Evolutionary conservation across 2,113 vertebrate genomes (phyloP).

Genomic region (Rhabdornis inornatus): DNA sequence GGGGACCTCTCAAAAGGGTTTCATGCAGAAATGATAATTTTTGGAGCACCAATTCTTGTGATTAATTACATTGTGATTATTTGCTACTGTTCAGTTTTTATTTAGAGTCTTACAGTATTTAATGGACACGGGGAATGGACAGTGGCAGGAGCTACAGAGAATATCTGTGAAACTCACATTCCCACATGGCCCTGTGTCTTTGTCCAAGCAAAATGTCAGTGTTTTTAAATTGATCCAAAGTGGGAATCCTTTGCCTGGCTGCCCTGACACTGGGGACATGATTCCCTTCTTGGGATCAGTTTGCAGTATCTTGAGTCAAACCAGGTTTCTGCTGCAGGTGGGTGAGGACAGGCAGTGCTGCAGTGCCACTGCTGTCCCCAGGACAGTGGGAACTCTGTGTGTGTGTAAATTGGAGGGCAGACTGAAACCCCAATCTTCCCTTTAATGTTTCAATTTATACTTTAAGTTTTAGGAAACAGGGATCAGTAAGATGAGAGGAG

Average conservation of each 20-base stretch:
- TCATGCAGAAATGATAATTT: not conserved
- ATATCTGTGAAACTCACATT: not conserved
- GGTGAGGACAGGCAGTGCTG: not conserved
- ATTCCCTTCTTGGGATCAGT: not conserved
- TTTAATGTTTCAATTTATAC: not conserved
- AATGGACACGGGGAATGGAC: not conserved
- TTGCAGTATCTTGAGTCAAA: not conserved
- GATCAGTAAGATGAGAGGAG: not conserved
- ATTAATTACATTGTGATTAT: not conserved
- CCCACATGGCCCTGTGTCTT: not conserved
- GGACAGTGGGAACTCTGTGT: not conserved
- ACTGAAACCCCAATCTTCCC: not conserved
- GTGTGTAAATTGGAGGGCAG: not conserved
- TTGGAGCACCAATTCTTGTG: not conserved
- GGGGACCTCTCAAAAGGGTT: not conserved
- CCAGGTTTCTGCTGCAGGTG: not conserved
- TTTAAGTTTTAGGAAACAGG: not conserved
- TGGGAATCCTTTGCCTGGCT: not conserved
- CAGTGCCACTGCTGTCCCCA: not conserved
- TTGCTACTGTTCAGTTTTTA: not conserved
- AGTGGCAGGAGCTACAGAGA: not conserved
- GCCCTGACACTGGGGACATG: accelerated
- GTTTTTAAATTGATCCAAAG: not conserved
- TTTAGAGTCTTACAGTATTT: not conserved
- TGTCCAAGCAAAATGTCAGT: not conserved